Percentiles rank a stretch among this genome's conserved stretches.
These are phyloP conservation scores for Molossus molossus DNA, from an alignment of 2,797 vertebrate species.

Conservation along the genomic window DNA sequence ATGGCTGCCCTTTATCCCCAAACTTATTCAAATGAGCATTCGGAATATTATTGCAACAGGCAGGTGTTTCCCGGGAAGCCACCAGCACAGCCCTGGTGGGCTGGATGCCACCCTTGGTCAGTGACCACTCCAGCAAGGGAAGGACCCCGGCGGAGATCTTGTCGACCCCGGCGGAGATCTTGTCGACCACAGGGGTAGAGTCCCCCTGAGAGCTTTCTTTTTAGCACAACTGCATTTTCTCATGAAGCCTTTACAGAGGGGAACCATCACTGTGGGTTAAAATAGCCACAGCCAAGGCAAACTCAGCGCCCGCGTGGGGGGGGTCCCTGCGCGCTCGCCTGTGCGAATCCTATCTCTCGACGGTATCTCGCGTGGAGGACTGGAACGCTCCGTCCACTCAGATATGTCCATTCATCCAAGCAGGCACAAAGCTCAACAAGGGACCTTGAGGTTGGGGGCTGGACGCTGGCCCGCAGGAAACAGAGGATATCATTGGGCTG, in stretches of 20 bases:
- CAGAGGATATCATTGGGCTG: not conserved
- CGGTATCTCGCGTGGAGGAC: slow-evolving; percentile 51
- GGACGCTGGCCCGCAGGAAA: slow-evolving; percentile 45
- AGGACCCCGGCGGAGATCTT: not conserved
- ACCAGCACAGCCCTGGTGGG: fast-evolving
- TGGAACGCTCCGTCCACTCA: slow-evolving; percentile 6
- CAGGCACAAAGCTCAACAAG: slow-evolving; percentile 52
- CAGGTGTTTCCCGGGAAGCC: not conserved
- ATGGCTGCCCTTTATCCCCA: not conserved
- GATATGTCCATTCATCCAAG: slow-evolving; percentile 70
- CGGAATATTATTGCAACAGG: fast-evolving
- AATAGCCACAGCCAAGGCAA: slow-evolving; percentile 49
- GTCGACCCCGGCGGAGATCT: not conserved
- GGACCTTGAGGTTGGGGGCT: slow-evolving; percentile 54
- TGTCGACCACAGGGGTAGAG: slow-evolving; percentile 41
- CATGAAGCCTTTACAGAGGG: slow-evolving; percentile 67
- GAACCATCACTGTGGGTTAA: slow-evolving; percentile 64
- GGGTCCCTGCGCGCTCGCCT: slow-evolving; percentile 40
- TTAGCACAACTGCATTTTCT: slow-evolving; percentile 75
- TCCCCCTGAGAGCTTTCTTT: slow-evolving; percentile 66
- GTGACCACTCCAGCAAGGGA: fast-evolving
- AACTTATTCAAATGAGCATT: not conserved
- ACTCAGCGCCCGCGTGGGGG: not conserved
- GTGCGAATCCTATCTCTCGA: slow-evolving; percentile 4
- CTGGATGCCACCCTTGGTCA: fast-evolving